Evolutionary conservation across 2,888 invertebrate genomes (phyloP).

Genomic region (Mythimna albipuncta): DNA sequence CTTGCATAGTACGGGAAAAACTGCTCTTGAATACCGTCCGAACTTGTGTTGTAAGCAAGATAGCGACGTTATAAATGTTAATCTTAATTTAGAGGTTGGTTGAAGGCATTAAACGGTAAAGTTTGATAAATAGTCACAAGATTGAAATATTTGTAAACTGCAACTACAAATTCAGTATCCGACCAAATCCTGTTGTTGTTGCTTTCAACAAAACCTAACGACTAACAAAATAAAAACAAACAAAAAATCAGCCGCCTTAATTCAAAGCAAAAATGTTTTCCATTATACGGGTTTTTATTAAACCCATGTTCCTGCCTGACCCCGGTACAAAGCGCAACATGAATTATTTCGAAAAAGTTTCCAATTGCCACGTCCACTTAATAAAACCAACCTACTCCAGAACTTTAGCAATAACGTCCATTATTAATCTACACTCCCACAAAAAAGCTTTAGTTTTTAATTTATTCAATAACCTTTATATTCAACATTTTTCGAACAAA

Average conservation of each 20-base stretch:
- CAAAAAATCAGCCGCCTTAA: background rate
- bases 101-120: background rate
- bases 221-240: background rate
- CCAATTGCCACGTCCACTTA: background rate
- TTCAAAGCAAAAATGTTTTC: too few relatives aligned
- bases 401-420: slow-evolving; percentile 31
- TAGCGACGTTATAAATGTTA: background rate
- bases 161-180: background rate
- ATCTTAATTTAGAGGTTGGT: background rate
- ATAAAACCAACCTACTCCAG: background rate
- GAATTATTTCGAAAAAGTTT: slow-evolving; percentile 15
- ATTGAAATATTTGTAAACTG: background rate
- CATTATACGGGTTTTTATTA: too few relatives aligned
- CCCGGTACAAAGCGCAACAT: background rate
- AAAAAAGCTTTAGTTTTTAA: slow-evolving; percentile 41
- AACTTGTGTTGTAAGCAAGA: slow-evolving; percentile 4
- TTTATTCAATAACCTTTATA: slow-evolving; percentile 55
- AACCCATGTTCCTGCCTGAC: background rate
- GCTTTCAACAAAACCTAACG: background rate
- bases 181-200: background rate
- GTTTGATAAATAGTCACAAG: background rate
- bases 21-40: background rate
- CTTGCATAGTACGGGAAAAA: slow-evolving; percentile 40
- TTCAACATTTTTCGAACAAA: slow-evolving; percentile 46
- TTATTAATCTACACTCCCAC: slow-evolving; percentile 39